These are phyloP conservation scores for Babyrousa celebensis DNA, from an alignment of 2,797 vertebrate genomes.

Conservation along the genomic window DNA sequence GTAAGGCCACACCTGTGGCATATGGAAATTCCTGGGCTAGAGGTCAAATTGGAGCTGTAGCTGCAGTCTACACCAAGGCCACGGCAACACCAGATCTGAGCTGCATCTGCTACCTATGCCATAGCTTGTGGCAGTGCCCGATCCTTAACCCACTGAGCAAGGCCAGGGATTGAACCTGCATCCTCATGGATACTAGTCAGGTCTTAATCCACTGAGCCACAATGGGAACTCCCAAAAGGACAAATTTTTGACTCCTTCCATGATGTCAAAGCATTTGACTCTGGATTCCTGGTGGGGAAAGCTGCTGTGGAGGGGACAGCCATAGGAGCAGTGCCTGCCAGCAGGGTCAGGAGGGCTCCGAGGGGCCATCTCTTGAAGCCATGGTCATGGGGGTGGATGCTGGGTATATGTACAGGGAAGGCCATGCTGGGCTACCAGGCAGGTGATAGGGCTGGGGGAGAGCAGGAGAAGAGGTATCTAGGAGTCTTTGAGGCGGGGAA, in stretches of 20 bases:
- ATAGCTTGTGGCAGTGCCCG: too few species aligned
- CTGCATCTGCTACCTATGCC: too few species aligned
- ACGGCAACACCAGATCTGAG: too few species aligned
- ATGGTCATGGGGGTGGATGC: fast-evolving
- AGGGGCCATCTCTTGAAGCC: neutral
- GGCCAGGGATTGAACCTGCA: too few species aligned
- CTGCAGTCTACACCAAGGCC: too few species aligned
- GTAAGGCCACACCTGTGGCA: too few species aligned
- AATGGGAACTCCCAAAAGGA: too few species aligned
- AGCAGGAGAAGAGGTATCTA: neutral
- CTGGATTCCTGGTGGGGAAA: neutral
- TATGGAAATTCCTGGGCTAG: too few species aligned
- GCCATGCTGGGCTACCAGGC: fast-evolving
- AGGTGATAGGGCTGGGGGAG: fast-evolving
- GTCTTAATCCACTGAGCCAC: too few species aligned
- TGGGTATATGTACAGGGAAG: neutral
- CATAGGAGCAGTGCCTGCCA: fast-evolving
- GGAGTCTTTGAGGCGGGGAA: neutral
- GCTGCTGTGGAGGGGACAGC: neutral
- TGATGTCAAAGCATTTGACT: neutral
- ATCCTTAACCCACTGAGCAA: too few species aligned
- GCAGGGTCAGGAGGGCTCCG: neutral
- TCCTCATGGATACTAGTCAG: too few species aligned
- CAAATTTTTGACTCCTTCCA: neutral
- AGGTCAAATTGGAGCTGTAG: too few species aligned